phyloP scores from a whole-genome alignment of 1,140 invertebrate genomes.

The Chrysoperla carnea region DNA sequence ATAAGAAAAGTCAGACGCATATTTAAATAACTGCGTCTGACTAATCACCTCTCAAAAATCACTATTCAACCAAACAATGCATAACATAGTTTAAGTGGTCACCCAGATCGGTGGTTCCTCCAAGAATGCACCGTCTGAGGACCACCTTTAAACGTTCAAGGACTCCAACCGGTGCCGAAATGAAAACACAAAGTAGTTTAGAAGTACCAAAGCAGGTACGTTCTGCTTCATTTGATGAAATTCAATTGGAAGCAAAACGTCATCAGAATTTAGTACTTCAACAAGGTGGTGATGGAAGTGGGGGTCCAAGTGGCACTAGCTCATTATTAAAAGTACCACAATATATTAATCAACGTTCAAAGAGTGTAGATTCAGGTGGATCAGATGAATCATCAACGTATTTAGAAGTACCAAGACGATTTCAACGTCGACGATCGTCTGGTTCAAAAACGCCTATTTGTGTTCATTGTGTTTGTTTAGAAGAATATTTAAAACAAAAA shows the following conservation, averaged over 20 bases:
- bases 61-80: too few species aligned
- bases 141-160: conserved; percentile 71
- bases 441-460: conserved; percentile 40
- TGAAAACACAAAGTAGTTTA: conserved; percentile 77
- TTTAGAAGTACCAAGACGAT: conserved; percentile 43
- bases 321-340: conserved; percentile 44
- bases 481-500: conserved; percentile 33
- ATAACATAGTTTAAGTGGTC: too few species aligned
- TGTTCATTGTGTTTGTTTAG: conserved; percentile 43
- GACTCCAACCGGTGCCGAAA: conserved; percentile 70
- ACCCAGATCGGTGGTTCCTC: conserved; percentile 6
- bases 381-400: conserved; percentile 43
- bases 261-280: conserved; percentile 24
- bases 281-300: conserved; percentile 18
- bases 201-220: conserved; percentile 71
- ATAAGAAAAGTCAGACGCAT: too few species aligned
- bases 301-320: conserved; percentile 13
- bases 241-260: conserved; percentile 58
- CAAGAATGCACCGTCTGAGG: conserved; percentile 57
- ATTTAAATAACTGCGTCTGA: too few species aligned
- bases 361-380: conserved; percentile 58
- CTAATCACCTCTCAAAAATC: too few species aligned
- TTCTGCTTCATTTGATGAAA: conserved; percentile 75
- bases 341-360: conserved; percentile 40
- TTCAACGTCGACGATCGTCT: conserved; percentile 39